phyloP scores from a whole-genome alignment of 1,140 invertebrate genomes.

The Drosophila trapezifrons region DNA sequence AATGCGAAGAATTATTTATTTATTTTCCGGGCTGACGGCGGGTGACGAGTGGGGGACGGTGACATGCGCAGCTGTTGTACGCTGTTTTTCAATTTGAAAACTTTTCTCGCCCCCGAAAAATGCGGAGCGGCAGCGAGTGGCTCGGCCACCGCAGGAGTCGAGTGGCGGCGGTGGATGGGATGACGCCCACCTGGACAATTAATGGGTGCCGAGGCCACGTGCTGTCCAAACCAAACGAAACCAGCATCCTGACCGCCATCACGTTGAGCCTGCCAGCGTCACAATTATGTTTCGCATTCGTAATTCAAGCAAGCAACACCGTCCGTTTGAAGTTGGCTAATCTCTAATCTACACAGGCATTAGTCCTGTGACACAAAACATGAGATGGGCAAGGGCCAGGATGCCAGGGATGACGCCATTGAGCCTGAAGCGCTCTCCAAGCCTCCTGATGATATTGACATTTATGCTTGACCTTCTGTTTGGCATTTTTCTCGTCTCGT shows the following conservation, averaged over 20 bases:
- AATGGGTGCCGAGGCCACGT: slow-evolving; percentile 49
- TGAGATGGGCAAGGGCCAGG: slow-evolving; percentile 21
- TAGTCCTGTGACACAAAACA: slow-evolving; percentile 70
- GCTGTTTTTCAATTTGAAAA: slow-evolving; percentile 41
- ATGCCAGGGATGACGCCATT: slow-evolving; percentile 43
- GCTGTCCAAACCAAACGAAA: slow-evolving; percentile 31
- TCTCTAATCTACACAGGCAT: slow-evolving; percentile 80
- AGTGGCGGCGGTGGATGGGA: not conserved
- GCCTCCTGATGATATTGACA: slow-evolving; percentile 73
- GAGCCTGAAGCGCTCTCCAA: slow-evolving; percentile 50
- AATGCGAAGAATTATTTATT: slow-evolving; percentile 39
- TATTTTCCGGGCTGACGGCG: slow-evolving; percentile 29
- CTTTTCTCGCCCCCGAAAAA: slow-evolving; percentile 30
- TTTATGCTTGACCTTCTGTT: slow-evolving; percentile 70
- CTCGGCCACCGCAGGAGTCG: slow-evolving; percentile 14
- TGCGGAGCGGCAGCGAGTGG: slow-evolving; percentile 3
- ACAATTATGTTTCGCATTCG: slow-evolving; percentile 60
- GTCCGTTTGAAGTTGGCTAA: slow-evolving; percentile 69
- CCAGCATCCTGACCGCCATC: slow-evolving; percentile 40
- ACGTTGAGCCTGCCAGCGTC: slow-evolving; percentile 59
- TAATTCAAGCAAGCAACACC: slow-evolving; percentile 42
- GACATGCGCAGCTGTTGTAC: slow-evolving; percentile 43
- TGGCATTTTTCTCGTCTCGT: slow-evolving; percentile 21
- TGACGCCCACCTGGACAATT: slow-evolving; percentile 60
- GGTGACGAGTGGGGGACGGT: slow-evolving; percentile 4